A percentile compares a stretch with the other conserved stretches of the same genome.
Conservation (phyloP, 2,797 vertebrate species). For the Mormyrus hasselquistii region DNA sequence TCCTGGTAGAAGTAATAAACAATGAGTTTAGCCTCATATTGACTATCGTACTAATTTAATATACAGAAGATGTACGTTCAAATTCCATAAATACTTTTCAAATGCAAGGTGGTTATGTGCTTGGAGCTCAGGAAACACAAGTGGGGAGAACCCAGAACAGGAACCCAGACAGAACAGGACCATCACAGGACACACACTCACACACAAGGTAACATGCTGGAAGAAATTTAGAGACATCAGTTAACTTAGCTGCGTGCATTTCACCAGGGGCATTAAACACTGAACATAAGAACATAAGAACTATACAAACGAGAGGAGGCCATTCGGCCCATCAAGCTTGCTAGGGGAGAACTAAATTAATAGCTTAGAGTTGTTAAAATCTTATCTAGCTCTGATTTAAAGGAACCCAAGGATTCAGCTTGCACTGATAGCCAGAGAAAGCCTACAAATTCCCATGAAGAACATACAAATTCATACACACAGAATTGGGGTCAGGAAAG, state of each 20-base stretch:
- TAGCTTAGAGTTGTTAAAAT: too few relatives aligned
- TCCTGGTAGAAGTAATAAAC: conserved; percentile 55
- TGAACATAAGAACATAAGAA: too few relatives aligned
- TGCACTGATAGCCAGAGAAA: background rate
- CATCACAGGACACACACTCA: background rate
- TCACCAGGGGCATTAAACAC: background rate
- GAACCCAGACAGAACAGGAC: background rate
- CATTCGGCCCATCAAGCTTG: too few relatives aligned
- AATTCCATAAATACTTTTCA: background rate
- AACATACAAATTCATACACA: background rate
- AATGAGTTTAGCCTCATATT: background rate
- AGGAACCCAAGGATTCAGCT: too few relatives aligned
- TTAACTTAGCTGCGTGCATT: background rate
- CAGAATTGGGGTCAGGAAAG: background rate
- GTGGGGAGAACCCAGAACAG: background rate
- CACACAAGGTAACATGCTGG: background rate
- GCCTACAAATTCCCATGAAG: background rate
- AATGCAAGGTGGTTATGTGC: background rate
- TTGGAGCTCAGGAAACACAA: background rate
- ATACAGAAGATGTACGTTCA: background rate
- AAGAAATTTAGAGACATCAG: background rate
- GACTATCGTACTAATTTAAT: background rate
- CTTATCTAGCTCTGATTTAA: too few relatives aligned
- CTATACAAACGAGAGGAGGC: too few relatives aligned
- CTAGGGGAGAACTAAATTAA: too few relatives aligned